Evolutionary conservation across 1,140 invertebrate species (phyloP).

Genomic region (Nephotettix cincticeps): DNA sequence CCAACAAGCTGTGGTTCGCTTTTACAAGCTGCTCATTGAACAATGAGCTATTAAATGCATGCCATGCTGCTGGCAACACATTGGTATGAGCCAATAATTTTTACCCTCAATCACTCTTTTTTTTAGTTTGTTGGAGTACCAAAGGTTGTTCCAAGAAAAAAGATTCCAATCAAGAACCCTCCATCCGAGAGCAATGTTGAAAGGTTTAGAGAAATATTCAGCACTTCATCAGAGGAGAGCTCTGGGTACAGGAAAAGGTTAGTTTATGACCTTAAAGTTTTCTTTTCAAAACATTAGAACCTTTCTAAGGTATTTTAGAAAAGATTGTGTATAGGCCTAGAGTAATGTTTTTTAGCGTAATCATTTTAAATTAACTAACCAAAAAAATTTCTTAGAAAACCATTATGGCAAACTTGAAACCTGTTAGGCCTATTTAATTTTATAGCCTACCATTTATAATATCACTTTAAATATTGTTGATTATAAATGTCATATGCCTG

Average conservation of each 20-base stretch:
- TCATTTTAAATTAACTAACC: too few species aligned
- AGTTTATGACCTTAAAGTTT: too few species aligned
- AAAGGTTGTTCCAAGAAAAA: background rate
- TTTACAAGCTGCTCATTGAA: background rate
- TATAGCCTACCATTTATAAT: too few species aligned
- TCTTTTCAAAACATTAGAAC: too few species aligned
- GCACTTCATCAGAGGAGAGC: background rate
- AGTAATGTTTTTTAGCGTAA: too few species aligned
- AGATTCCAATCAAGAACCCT: background rate
- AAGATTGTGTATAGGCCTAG: too few species aligned
- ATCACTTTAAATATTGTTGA: too few species aligned
- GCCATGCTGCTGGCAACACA: background rate
- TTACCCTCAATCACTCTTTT: background rate
- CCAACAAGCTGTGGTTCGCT: background rate
- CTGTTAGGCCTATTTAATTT: too few species aligned
- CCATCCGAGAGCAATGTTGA: background rate
- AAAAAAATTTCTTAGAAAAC: too few species aligned
- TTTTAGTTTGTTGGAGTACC: background rate
- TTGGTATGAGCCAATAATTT: background rate
- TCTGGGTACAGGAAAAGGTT: background rate
- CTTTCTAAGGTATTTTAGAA: too few species aligned
- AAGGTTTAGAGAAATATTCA: background rate
- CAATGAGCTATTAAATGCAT: slow-evolving; percentile 14
- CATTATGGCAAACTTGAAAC: too few species aligned
- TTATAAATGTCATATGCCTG: too few species aligned